Conservation (phyloP, 2,113 vertebrate genomes). For the Drymodes brunneopygia region DNA sequence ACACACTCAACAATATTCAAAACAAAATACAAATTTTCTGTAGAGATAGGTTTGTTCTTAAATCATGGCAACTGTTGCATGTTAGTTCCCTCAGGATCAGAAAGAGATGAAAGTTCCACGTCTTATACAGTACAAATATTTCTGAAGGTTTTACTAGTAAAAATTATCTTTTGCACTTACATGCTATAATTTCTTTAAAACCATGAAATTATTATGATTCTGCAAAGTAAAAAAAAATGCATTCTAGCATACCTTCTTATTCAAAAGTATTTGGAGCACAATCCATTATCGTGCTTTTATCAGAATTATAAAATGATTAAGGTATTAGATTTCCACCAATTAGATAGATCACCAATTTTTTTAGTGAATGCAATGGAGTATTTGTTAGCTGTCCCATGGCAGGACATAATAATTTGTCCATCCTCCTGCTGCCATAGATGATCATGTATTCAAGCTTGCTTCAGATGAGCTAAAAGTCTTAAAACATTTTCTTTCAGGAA, state of each 20-base stretch:
- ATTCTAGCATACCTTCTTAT: background rate
- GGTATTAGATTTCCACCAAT: too few species aligned
- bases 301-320: background rate
- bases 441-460: background rate
- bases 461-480: background rate
- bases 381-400: background rate
- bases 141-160: background rate
- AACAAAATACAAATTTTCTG: background rate
- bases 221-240: background rate
- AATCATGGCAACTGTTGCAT: background rate
- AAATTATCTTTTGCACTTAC: background rate
- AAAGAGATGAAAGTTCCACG: background rate
- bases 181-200: background rate
- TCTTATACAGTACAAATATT: background rate
- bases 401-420: background rate
- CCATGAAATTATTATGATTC: background rate
- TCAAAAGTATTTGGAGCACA: background rate
- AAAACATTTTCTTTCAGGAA: background rate
- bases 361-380: background rate
- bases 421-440: rapidly evolving
- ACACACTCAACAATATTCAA: background rate
- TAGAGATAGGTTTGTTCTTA: background rate
- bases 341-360: background rate
- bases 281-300: background rate
- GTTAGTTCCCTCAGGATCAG: background rate